Base-by-base conservation (phyloP, 2,113 vertebrate genomes). In the Pycnonotus jocosus region DNA sequence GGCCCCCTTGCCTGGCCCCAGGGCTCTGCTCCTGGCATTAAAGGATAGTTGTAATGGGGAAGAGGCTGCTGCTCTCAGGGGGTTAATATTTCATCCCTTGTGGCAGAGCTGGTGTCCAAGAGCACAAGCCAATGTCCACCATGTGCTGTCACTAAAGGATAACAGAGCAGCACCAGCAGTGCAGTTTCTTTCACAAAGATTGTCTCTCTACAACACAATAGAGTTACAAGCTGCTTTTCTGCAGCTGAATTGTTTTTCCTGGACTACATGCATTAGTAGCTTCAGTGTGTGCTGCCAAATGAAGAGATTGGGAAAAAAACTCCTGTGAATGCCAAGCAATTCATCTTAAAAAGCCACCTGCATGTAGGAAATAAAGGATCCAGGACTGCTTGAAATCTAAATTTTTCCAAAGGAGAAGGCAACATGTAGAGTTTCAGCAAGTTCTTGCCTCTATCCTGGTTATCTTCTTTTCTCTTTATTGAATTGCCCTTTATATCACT, bases 261-360 rank as follows among this genome's bases (percentile, higher is more conserved):
- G 64, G 38, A 44, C 79, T 88, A 50, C 25, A 14, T 1, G 1
- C 40, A 50, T 70, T 54, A 80, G 37, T 81, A 93, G 38, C 45
- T 78, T 61, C 72, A 64, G 35, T 10, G 19, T n/a, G n/a, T 62
- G 47, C 31, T 90, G 88, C 64, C 86, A 93, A 66, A 86, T 70
- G 14, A 81, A 79, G 88, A 91, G 68, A 90, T 3, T 85, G 76
- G 90, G 78, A 79, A 7, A 35, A 56, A 45, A 23, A 58, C 28
- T 48, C 51, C 61, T 25, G 33, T 89, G 92, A 96, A 92, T 92
- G 72, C 61, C 38, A 81, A 97, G 69, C 28, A 86, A 93, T 94
- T 30, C 53, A 50, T 93, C 85, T 96, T 95, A 84, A 96, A 95
- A 95, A 97, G 82, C 65, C 96, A 96, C 78, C 65, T 95, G 95